Conservation (phyloP, 2,113 vertebrate genomes). For the Turdus rufiventris region DNA sequence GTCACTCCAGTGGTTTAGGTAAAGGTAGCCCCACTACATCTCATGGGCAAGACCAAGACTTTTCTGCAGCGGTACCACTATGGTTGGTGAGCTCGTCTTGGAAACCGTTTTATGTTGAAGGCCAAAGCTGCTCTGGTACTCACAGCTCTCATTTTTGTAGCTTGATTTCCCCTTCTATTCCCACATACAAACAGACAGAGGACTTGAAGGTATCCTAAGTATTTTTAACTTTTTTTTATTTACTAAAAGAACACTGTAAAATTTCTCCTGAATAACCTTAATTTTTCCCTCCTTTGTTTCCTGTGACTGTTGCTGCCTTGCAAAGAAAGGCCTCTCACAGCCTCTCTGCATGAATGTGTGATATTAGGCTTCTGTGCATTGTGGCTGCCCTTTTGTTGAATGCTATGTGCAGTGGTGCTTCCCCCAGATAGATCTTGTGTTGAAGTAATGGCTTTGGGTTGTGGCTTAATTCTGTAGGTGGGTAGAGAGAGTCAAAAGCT, state of each 20-base stretch:
- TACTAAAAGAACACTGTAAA: not conserved
- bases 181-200: not conserved
- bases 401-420: not conserved
- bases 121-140: not conserved
- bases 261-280: not conserved
- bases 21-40: not conserved
- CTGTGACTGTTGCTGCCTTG: not conserved
- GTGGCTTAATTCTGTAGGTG: accelerated
- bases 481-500: not conserved
- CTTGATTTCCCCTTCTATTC: not conserved
- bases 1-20: not conserved
- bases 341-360: not conserved
- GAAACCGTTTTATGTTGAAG: not conserved
- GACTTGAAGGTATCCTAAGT: not conserved
- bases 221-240: not conserved
- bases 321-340: not conserved
- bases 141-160: not conserved
- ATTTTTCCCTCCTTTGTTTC: not conserved
- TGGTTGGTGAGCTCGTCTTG: not conserved
- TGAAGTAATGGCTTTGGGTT: not conserved
- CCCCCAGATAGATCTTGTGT: not conserved
- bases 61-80: not conserved
- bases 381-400: not conserved
- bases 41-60: not conserved
- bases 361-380: not conserved